Percentiles rank a stretch among this genome's conserved stretches.
Evolutionary conservation across 2,113 vertebrate species (phyloP).

Genomic region (Tretioscincus oriximinensis): DNA sequence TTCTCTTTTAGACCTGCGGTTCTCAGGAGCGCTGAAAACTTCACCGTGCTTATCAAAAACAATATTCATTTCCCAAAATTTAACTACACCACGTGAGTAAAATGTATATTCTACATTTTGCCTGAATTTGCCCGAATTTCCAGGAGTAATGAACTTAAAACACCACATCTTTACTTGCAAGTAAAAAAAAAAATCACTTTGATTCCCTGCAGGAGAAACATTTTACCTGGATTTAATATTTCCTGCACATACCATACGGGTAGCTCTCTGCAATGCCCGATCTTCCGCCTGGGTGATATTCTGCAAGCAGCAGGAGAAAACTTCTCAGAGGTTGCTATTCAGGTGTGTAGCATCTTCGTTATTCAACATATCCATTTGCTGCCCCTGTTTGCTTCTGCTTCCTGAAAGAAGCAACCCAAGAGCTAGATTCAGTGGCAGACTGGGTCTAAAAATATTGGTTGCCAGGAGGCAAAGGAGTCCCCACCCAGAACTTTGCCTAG

Average conservation of each 20-base stretch:
- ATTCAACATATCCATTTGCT: rapidly evolving
- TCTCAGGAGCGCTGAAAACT: constrained; percentile 80
- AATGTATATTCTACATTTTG: background rate
- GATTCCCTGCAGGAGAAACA: constrained; percentile 77
- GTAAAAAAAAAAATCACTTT: background rate
- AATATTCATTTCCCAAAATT: constrained; percentile 83
- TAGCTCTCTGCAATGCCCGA: constrained; percentile 73
- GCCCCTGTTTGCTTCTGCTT: background rate
- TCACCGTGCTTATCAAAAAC: constrained; percentile 85
- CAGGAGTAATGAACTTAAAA: too few relatives aligned
- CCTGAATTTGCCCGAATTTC: too few relatives aligned
- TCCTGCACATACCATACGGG: constrained; percentile 71
- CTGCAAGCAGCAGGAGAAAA: constrained; percentile 76
- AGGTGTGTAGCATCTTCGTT: constrained; percentile 71
- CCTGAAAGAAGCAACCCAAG: background rate
- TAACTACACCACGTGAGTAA: constrained; percentile 75
- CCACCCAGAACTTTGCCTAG: too few relatives aligned
- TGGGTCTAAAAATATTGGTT: too few relatives aligned
- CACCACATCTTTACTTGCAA: background rate
- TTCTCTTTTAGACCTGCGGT: constrained; percentile 73
- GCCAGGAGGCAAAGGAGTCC: too few relatives aligned
- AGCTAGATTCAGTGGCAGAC: too few relatives aligned
- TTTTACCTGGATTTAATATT: constrained; percentile 72
- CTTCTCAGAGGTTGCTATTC: constrained; percentile 78
- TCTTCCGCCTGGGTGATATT: constrained; percentile 83